A percentile compares a stretch with the other conserved stretches of the same genome.
phyloP scores from a whole-genome alignment of 2,797 vertebrate genomes.

The Margarornis squamiger region DNA sequence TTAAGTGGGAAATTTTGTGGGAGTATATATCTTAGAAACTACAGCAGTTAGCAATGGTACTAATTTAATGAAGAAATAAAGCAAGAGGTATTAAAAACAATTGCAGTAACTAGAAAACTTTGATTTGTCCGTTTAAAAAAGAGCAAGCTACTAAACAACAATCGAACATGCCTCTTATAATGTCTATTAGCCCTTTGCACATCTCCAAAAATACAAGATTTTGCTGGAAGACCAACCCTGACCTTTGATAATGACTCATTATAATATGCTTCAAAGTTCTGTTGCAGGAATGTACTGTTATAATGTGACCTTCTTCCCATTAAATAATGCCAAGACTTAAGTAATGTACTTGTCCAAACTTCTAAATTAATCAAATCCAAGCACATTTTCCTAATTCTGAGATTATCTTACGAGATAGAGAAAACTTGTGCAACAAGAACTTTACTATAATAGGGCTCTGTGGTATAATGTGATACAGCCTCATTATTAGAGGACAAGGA shows the following conservation, averaged over 20 bases:
- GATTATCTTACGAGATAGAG: not conserved
- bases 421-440: not conserved
- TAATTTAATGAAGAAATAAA: not conserved
- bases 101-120: not conserved
- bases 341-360: conserved; percentile 8
- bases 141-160: not conserved
- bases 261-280: not conserved
- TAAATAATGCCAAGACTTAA: conserved; percentile 16
- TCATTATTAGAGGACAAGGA: not conserved
- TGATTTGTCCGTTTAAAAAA: not conserved
- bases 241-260: conserved; percentile 28
- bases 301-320: conserved; percentile 13
- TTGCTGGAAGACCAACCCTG: not conserved
- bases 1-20: not conserved
- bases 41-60: not conserved
- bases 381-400: conserved; percentile 3
- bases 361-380: conserved; percentile 17
- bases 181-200: not conserved
- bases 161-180: not conserved
- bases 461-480: not conserved
- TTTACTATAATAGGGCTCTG: not conserved
- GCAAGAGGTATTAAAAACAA: not conserved
- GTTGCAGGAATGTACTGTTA: not conserved
- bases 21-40: not conserved
- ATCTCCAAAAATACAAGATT: not conserved